phyloP scores from a whole-genome alignment of 2,797 vertebrate species.

The Cichlasoma orientale region DNA sequence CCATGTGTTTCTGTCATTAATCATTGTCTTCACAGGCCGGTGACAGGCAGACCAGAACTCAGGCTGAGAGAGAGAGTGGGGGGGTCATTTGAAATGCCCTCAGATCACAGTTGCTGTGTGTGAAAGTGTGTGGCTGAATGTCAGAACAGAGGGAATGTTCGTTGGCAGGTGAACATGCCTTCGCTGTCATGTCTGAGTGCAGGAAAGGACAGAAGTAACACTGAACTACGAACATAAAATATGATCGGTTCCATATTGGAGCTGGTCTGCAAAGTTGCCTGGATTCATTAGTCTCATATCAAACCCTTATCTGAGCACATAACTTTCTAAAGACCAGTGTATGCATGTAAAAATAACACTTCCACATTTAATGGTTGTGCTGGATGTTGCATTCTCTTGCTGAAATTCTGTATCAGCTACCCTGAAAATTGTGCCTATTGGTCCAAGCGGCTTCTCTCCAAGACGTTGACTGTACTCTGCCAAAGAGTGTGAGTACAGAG shows the following conservation, averaged over 20 bases:
- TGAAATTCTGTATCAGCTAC: not conserved
- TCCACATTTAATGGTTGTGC: not conserved
- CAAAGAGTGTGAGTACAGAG: not conserved
- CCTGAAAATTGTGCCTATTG: not conserved
- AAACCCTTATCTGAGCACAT: not conserved
- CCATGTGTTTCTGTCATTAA: constrained; percentile 73
- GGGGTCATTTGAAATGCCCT: constrained; percentile 64
- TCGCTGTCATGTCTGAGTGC: constrained; percentile 19
- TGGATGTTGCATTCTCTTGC: not conserved
- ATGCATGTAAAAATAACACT: not conserved
- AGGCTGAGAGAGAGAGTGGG: constrained; percentile 43
- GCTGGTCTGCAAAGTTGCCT: not conserved
- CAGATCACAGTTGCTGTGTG: constrained; percentile 46
- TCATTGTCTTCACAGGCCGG: constrained; percentile 65
- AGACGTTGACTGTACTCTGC: not conserved
- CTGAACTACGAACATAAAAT: not conserved
- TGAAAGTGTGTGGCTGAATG: constrained; percentile 15
- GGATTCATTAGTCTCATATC: not conserved
- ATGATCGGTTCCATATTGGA: not conserved
- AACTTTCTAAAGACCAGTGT: not conserved
- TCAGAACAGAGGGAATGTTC: constrained; percentile 36
- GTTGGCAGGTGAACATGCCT: constrained; percentile 27
- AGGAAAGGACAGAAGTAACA: constrained; percentile 8
- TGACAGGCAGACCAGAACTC: constrained; percentile 54
- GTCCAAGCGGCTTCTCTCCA: constrained; percentile 1